Percentiles rank a stretch among this genome's conserved stretches.
These are phyloP conservation scores for Volucella bombylans DNA, from an alignment of 2,888 invertebrate genomes.

Conservation along the genomic window DNA sequence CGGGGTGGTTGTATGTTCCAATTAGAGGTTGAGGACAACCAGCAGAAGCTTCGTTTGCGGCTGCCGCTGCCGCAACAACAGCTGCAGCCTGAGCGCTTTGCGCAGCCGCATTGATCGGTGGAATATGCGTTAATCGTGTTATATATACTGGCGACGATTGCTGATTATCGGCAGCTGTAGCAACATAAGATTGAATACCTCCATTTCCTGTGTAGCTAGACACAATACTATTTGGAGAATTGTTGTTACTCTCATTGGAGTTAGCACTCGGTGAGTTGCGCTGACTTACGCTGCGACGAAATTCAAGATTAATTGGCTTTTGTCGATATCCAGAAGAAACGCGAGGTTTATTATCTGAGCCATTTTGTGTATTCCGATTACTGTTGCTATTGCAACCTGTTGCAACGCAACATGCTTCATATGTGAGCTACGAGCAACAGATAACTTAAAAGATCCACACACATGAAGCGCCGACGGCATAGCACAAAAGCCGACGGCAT, in stretches of 20 bases:
- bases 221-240: slow-evolving; percentile 82
- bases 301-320: slow-evolving; percentile 80
- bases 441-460: too few species aligned
- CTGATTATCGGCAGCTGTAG: slow-evolving; percentile 74
- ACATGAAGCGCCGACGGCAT: too few species aligned
- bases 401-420: too few species aligned
- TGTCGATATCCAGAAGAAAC: slow-evolving; percentile 76
- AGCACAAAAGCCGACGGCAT: too few species aligned
- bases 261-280: slow-evolving; percentile 82
- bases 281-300: slow-evolving; percentile 81
- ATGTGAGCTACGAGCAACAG: too few species aligned
- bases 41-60: slow-evolving; percentile 77
- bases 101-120: slow-evolving; percentile 79
- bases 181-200: slow-evolving; percentile 75
- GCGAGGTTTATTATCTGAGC: slow-evolving; percentile 71
- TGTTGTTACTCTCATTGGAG: slow-evolving; percentile 82
- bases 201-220: slow-evolving; percentile 74
- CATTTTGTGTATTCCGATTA: slow-evolving; percentile 61
- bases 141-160: slow-evolving; percentile 79
- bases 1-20: slow-evolving; percentile 84
- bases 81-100: slow-evolving; percentile 78
- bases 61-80: slow-evolving; percentile 79
- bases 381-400: slow-evolving; percentile 30
- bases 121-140: slow-evolving; percentile 81
- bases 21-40: slow-evolving; percentile 83